Conservation (phyloP, 2,797 vertebrate genomes). For the Pyrocephalus nanus region DNA sequence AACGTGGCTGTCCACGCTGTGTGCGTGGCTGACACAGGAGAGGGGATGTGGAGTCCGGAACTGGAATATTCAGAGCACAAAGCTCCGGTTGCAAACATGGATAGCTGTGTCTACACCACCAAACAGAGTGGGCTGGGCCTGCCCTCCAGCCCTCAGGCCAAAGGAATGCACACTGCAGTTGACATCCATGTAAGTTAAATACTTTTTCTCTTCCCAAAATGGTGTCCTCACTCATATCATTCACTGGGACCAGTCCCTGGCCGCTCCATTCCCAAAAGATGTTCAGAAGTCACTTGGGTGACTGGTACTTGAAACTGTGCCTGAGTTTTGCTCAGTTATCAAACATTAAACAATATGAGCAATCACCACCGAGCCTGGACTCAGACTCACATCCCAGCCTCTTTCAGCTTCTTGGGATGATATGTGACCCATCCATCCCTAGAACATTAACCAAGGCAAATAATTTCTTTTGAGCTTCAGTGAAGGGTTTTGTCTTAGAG, state of each 20-base stretch:
- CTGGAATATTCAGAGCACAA: not conserved
- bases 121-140: not conserved
- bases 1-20: not conserved
- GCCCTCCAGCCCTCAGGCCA: not conserved
- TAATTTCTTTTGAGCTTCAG: not conserved
- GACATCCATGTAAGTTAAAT: not conserved
- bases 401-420: not conserved
- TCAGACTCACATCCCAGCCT: not conserved
- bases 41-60: not conserved
- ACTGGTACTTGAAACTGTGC: not conserved
- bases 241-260: not conserved
- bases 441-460: not conserved
- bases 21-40: not conserved
- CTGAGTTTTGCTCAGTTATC: not conserved
- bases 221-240: not conserved
- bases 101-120: not conserved
- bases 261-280: not conserved
- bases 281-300: not conserved
- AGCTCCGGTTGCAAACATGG: not conserved
- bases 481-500: not conserved
- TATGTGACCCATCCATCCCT: accelerated
- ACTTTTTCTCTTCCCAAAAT: not conserved
- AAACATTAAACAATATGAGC: accelerated
- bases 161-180: not conserved
- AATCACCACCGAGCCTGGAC: not conserved